phyloP scores from a whole-genome alignment of 2,888 invertebrate genomes.

The Volucella bombylans region DNA sequence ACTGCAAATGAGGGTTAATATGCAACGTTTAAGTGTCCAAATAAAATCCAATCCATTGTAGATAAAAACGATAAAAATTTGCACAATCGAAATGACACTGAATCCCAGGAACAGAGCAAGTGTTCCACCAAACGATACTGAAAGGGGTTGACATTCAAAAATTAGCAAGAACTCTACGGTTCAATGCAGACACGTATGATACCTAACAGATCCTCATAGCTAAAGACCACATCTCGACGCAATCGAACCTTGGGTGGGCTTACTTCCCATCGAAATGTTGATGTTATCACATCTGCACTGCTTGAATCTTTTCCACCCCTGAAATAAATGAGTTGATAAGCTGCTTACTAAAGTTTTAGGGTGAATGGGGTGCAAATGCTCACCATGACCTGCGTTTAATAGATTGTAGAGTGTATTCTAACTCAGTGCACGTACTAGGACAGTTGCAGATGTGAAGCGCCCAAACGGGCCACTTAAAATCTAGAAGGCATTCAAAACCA shows the following conservation, averaged over 20 bases:
- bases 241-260: conserved; percentile 84
- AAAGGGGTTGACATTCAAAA: conserved; percentile 65
- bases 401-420: conserved; percentile 79
- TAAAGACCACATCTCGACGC: conserved; percentile 84
- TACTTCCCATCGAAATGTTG: conserved; percentile 84
- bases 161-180: not conserved
- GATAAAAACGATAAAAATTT: conserved; percentile 77
- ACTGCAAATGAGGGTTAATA: conserved; percentile 17
- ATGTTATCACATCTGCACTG: conserved; percentile 78
- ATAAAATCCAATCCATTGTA: conserved; percentile 42
- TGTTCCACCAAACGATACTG: conserved; percentile 84
- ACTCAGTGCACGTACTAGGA: conserved; percentile 79
- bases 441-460: conserved; percentile 80
- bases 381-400: conserved; percentile 79
- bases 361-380: not conserved
- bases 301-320: conserved; percentile 70
- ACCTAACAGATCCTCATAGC: conserved; percentile 85
- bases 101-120: conserved; percentile 84
- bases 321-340: not conserved
- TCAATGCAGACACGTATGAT: conserved; percentile 40
- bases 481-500: conserved; percentile 80
- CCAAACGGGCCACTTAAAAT: conserved; percentile 82
- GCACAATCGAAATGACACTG: conserved; percentile 83
- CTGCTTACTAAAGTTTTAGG: too few relatives aligned
- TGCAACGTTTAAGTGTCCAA: conserved; percentile 18